These are phyloP conservation scores for Erannis defoliaria DNA, from an alignment of 2,888 invertebrate species.

Conservation along the genomic window DNA sequence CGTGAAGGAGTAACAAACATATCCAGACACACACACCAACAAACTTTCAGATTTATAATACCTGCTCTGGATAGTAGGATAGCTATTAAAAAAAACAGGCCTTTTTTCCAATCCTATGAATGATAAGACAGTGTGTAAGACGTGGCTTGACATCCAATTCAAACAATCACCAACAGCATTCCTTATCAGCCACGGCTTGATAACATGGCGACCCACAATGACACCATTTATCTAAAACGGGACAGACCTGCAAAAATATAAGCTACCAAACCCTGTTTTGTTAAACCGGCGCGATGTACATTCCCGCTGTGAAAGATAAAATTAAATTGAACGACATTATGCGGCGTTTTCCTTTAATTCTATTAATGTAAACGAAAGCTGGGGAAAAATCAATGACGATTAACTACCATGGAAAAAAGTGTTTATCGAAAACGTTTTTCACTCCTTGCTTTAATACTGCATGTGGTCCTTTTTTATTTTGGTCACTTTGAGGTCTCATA, in stretches of 20 bases:
- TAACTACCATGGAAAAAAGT: too few species aligned
- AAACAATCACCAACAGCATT: neutral
- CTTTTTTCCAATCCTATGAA: too few species aligned
- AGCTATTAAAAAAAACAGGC: too few species aligned
- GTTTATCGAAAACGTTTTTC: too few species aligned
- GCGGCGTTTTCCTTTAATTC: slow-evolving; percentile 25
- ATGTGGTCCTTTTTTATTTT: too few species aligned
- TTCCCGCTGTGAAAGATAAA: slow-evolving; percentile 20
- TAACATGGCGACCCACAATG: neutral
- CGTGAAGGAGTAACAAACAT: too few species aligned
- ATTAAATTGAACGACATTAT: slow-evolving; percentile 25
- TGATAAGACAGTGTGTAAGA: too few species aligned
- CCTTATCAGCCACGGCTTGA: neutral
- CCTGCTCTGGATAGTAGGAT: too few species aligned
- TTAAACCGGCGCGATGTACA: slow-evolving; percentile 20
- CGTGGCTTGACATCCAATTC: neutral
- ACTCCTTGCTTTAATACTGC: too few species aligned
- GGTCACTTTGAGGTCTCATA: too few species aligned
- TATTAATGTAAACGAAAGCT: slow-evolving; percentile 18
- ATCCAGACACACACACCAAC: too few species aligned
- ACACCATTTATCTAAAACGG: slow-evolving; percentile 1
- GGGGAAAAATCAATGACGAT: slow-evolving; percentile 11
- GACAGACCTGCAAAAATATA: slow-evolving; percentile 7
- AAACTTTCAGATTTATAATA: too few species aligned
- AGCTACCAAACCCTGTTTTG: slow-evolving; percentile 4